phyloP scores from a whole-genome alignment of 2,888 invertebrate genomes.

The Leucophenga montana region DNA sequence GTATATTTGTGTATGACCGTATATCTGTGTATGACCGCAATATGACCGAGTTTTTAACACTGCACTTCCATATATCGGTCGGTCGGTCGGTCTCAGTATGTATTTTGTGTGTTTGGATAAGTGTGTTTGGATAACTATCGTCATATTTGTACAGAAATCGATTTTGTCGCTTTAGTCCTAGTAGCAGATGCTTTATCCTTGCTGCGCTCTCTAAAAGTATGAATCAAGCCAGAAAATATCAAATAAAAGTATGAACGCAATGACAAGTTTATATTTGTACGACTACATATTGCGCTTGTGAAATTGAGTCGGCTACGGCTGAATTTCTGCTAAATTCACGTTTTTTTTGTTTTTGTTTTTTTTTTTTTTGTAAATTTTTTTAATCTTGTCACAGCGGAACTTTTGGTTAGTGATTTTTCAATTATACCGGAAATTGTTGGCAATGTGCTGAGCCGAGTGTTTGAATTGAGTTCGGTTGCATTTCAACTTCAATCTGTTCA shows the following conservation, averaged over 20 bases:
- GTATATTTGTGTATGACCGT: background rate
- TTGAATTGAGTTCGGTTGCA: too few relatives aligned
- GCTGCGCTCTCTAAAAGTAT: background rate
- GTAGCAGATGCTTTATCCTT: too few relatives aligned
- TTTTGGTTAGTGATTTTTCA: constrained; percentile 46
- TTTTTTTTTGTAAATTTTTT: background rate
- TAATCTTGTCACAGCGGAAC: constrained; percentile 1
- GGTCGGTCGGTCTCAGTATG: background rate
- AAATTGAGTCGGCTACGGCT: background rate
- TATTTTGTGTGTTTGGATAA: background rate
- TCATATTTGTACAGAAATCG: constrained; percentile 13
- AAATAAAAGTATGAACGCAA: constrained; percentile 11
- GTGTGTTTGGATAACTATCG: constrained; percentile 5
- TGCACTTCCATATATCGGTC: background rate
- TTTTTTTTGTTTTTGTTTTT: background rate
- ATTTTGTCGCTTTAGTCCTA: background rate
- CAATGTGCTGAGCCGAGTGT: constrained; percentile 15
- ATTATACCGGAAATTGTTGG: constrained; percentile 55
- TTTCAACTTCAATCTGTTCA: too few relatives aligned
- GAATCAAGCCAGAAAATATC: background rate
- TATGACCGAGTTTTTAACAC: background rate
- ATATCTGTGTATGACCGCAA: constrained; percentile 21
- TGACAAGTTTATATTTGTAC: constrained; percentile 23
- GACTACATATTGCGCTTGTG: constrained; percentile 12
- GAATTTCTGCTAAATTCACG: background rate